These are phyloP conservation scores for Melikaiella ostensackeni DNA, from an alignment of 2,888 invertebrate species.

Conservation along the genomic window DNA sequence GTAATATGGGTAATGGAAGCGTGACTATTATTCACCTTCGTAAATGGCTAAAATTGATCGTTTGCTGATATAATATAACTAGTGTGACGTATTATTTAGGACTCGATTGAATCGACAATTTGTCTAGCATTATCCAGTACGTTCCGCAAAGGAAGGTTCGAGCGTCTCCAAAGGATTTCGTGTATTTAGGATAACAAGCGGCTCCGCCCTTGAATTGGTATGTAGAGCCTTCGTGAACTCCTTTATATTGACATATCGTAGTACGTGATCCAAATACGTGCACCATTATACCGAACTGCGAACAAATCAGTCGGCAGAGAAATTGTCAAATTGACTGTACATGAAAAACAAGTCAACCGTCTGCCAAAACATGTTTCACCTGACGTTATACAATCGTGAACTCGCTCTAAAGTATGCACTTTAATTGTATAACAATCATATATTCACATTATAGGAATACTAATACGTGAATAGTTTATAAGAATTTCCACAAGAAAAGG, in stretches of 20 bases:
- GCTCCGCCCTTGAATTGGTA: conserved; percentile 73
- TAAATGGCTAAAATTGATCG: not conserved
- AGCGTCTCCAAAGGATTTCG: conserved; percentile 75
- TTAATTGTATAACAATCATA: not conserved
- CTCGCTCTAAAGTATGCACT: not conserved
- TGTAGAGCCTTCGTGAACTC: conserved; percentile 74
- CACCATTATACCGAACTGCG: conserved; percentile 75
- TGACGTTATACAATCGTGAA: conserved; percentile 25
- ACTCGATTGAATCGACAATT: conserved; percentile 76
- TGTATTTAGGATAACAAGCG: conserved; percentile 78
- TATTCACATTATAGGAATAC: not conserved
- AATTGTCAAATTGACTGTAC: conserved; percentile 71
- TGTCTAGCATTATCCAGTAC: conserved; percentile 75
- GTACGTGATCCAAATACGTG: conserved; percentile 78
- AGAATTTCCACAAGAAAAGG: too few relatives aligned
- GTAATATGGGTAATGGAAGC: not conserved
- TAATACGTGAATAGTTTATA: too few relatives aligned
- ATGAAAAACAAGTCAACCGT: conserved; percentile 72
- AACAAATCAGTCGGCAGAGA: conserved; percentile 66
- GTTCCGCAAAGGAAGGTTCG: conserved; percentile 58
- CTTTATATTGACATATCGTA: conserved; percentile 77
- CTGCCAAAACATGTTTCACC: conserved; percentile 61
- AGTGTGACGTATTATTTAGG: conserved; percentile 68
- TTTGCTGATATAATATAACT: conserved; percentile 47
- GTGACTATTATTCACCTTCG: not conserved